Base-by-base conservation (phyloP, 35 echinoderm and acorn worm species). In the Holothuria glaberrima region DNA sequence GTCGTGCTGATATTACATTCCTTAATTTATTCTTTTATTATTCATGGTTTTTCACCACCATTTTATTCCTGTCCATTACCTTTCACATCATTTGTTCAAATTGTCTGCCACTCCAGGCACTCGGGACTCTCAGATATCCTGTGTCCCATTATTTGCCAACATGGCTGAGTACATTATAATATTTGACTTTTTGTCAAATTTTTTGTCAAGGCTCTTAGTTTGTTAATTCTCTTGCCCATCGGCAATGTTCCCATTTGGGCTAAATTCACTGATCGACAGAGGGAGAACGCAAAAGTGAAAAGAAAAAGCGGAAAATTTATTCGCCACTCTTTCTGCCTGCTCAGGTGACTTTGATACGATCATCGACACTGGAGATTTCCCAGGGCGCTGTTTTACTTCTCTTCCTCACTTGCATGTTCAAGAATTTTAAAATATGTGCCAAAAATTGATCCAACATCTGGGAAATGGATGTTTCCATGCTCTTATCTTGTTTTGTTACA, bases 341-440 rank as follows among this genome's bases (percentile, higher is more conserved):
- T 78, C 74, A 78, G 50, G 74, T 78, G 74, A 78, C 74, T 78
- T 50, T 29, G 74, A 78, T 78, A 78, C 74, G 41, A 78, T 78
- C 74, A 78, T 78, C 74, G 36, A 28, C 35, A 48, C 38, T 48
- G 41, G 50, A 48, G 74, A 78, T 78, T 78, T 78, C 74, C 74
- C 74, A 50, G 20, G 38, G 74, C 74, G 44, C 74, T 78, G 41
- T 21, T 78, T 50, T 74, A 20, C 9, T 35, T 78, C 35, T 48
- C 50, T 78, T 29, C 4, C 20, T 78, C 14, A 12, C 33, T n/a
- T 9, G 50, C 66, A 22, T 38, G 25, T 9, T 50, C 31, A 29
- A 48, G 50, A 78, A 48, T 48, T 78, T 78, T 78, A 78, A 78
- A 78, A 78, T 78, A 48, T 78, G 74, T 78, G 74, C 74, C 74